phyloP scores from a whole-genome alignment of 2,888 invertebrate species.

The Sipha maydis region DNA sequence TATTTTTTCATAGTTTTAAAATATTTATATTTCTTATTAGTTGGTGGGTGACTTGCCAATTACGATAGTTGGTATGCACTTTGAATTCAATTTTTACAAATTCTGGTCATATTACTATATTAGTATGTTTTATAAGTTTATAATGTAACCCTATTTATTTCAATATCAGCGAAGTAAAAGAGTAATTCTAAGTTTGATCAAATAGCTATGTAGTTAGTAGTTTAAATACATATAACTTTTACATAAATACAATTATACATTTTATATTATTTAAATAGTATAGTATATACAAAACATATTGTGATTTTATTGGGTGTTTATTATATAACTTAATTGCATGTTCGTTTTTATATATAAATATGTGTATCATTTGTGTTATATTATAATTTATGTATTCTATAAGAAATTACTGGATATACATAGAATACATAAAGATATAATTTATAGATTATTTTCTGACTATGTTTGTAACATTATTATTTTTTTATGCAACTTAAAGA shows the following conservation, averaged over 20 bases:
- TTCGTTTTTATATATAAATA: neutral
- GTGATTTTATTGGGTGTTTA: slow-evolving; percentile 32
- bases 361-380: slow-evolving; percentile 15
- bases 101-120: neutral
- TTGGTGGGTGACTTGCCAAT: neutral
- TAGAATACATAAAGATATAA: neutral
- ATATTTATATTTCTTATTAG: neutral
- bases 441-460: slow-evolving; percentile 14
- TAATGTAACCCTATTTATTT: slow-evolving; percentile 6
- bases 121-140: neutral
- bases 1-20: neutral
- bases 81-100: neutral
- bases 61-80: neutral
- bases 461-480: slow-evolving; percentile 22
- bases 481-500: slow-evolving; percentile 21
- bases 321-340: slow-evolving; percentile 2
- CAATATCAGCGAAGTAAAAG: neutral
- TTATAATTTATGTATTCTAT: slow-evolving; percentile 3
- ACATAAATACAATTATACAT: slow-evolving; percentile 11
- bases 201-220: slow-evolving; percentile 37
- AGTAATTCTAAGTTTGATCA: slow-evolving; percentile 39
- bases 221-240: slow-evolving; percentile 16
- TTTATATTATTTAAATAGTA: slow-evolving; percentile 5
- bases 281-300: slow-evolving; percentile 16
- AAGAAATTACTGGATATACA: neutral